These are phyloP conservation scores for Hipparchia sbordonii DNA, from an alignment of 2,888 invertebrate genomes.

Conservation along the genomic window DNA sequence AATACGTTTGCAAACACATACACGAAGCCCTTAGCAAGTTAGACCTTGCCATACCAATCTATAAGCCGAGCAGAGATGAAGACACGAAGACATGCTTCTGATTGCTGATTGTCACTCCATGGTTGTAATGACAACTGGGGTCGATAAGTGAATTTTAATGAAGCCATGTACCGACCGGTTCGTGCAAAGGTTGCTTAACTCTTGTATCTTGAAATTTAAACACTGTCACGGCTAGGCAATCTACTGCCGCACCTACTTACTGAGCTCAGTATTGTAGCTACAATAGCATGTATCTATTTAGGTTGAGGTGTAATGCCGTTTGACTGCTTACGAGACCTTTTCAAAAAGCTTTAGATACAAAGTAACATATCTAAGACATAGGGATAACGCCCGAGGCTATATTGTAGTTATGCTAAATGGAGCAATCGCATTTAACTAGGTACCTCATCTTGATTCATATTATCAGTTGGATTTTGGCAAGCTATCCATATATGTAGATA, in stretches of 20 bases:
- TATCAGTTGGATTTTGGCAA: too few relatives aligned
- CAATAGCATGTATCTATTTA: constrained; percentile 1
- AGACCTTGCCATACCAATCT: not conserved
- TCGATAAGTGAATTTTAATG: constrained; percentile 23
- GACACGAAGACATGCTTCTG: constrained; percentile 14
- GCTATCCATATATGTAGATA: too few relatives aligned
- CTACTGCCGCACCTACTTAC: constrained; percentile 11
- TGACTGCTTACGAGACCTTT: not conserved
- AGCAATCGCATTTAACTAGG: not conserved
- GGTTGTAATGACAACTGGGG: constrained; percentile 16
- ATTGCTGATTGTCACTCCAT: constrained; percentile 19
- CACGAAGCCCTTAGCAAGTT: constrained; percentile 5
- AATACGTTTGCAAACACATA: not conserved
- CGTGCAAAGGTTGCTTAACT: constrained; percentile 24
- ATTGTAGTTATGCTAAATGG: not conserved
- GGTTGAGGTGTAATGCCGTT: not conserved
- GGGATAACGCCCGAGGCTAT: not conserved
- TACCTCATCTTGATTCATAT: not conserved
- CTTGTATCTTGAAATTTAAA: constrained; percentile 17
- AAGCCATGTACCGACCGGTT: constrained; percentile 20
- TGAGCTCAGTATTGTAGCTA: too few relatives aligned
- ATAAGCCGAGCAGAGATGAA: constrained; percentile 10
- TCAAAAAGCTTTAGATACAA: not conserved
- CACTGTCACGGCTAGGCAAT: constrained; percentile 11
- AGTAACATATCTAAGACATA: not conserved